Evolutionary conservation across 2,113 vertebrate species (phyloP), one percentile per base, ranked within the genome.

Genomic region (Scophthalmus maximus): DNA sequence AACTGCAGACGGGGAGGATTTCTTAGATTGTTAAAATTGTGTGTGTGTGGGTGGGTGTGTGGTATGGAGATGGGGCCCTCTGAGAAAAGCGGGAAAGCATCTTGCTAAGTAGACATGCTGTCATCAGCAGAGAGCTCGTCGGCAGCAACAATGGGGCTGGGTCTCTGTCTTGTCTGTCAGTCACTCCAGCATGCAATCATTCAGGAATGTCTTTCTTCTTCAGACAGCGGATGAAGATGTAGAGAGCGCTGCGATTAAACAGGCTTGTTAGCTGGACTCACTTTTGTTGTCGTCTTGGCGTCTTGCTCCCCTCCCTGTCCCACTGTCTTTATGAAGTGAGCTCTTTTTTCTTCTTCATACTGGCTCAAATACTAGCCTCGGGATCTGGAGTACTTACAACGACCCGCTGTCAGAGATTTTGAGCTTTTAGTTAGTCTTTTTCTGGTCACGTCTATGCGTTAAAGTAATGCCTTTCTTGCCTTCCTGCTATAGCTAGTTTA

Each of bases 131-230:
- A 89, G 84, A 73, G 68, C 76, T 82, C 40, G 66, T 44, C 62
- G 68, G 79, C 44, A 59, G 83, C 82, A 90, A 92, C 91, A 91
- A 87, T 90, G 84, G 71, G 85, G 76, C 79, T 42, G 68, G 81
- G 73, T 81, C 79, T 87, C 69, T 62, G 81, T 65, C 68, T n/a
- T 64, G 76, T 64, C 84, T 79, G 88, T 83, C 85, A 78, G 74
- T 87, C 81, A 84, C 56, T 85, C 77, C 62, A 59, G 56, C 77
- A 55, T 82, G 79, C 77, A 88, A 82, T 90, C 81, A 78, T 81
- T 74, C 78, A 86, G 90, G 89, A 92, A 90, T 91, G 83, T 70
- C 60, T 91, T 79, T 89, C 81, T 90, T 83, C 53, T 71, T 73
- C 71, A 61, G 68, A 75, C 40, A 1, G 29, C 6, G 30, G 57